These are phyloP conservation scores for Chaitophorus viminalis DNA, from an alignment of 2,888 invertebrate genomes.

Conservation along the genomic window DNA sequence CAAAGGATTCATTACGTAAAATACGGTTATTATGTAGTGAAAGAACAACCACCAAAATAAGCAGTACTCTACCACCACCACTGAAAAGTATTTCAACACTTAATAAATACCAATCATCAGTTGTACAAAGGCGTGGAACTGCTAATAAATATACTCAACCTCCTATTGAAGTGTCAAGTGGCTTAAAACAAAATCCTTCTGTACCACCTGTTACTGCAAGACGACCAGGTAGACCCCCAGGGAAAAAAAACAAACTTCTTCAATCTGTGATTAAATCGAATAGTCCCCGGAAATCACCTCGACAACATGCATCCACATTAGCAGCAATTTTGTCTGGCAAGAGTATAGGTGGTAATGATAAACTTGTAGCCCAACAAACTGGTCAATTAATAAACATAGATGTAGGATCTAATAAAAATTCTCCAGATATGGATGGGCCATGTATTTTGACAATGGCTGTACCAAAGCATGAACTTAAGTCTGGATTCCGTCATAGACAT, in stretches of 20 bases:
- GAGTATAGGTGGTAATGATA: neutral
- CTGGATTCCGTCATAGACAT: constrained; percentile 34
- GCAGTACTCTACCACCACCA: neutral
- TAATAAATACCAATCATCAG: constrained; percentile 29
- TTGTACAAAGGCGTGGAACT: constrained; percentile 25
- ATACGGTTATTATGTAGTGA: constrained; percentile 5
- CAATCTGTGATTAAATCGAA: constrained; percentile 28
- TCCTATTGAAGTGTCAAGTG: neutral
- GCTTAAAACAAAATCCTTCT: neutral
- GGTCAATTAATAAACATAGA: neutral
- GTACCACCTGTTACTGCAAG: neutral
- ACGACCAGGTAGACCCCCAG: constrained; percentile 46
- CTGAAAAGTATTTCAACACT: neutral
- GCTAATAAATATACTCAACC: neutral
- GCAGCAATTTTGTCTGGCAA: constrained; percentile 71
- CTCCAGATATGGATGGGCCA: constrained; percentile 30
- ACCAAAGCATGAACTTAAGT: neutral
- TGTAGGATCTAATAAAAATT: neutral
- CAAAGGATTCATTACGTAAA: constrained; percentile 45
- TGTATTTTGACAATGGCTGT: constrained; percentile 17
- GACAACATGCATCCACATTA: constrained; percentile 88
- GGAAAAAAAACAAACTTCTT: constrained; percentile 25
- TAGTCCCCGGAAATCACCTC: constrained; percentile 77
- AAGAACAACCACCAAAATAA: neutral
- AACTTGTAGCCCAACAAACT: neutral